A percentile compares a stretch with the other conserved stretches of the same genome.
These are phyloP conservation scores for Gandaritis pyraliata DNA, from an alignment of 2,888 invertebrate genomes.

Conservation along the genomic window DNA sequence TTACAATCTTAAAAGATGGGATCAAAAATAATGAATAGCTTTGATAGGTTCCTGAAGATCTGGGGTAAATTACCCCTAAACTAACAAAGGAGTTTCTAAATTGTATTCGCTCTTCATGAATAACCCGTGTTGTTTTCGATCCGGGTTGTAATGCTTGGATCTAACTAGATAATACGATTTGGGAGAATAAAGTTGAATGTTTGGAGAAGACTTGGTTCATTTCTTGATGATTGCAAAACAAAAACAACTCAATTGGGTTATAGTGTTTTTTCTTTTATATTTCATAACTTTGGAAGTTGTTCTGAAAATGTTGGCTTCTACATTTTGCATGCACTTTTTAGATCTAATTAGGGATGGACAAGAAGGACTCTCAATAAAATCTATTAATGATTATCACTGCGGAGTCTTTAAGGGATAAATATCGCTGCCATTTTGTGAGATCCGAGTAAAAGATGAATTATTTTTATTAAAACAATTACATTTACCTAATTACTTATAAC, in stretches of 20 bases:
- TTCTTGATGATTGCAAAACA: slow-evolving; percentile 16
- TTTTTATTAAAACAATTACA: too few relatives aligned
- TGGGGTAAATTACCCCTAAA: slow-evolving; percentile 14
- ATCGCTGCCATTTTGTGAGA: too few relatives aligned
- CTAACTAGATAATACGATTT: slow-evolving; percentile 62
- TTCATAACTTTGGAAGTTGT: too few relatives aligned
- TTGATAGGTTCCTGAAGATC: slow-evolving; percentile 1
- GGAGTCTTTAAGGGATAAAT: too few relatives aligned
- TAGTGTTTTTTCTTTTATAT: too few relatives aligned
- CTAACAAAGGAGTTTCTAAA: slow-evolving; percentile 43
- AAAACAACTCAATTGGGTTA: not conserved
- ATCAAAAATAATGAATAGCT: slow-evolving; percentile 5
- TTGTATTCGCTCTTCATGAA: slow-evolving; percentile 47
- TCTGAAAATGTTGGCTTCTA: too few relatives aligned
- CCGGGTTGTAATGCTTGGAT: slow-evolving; percentile 51
- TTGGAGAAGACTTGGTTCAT: slow-evolving; percentile 37
- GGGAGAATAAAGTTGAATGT: slow-evolving; percentile 32
- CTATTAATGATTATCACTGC: too few relatives aligned
- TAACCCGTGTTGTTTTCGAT: slow-evolving; percentile 46
- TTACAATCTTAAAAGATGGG: not conserved
- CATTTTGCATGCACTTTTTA: too few relatives aligned
- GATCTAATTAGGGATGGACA: too few relatives aligned
- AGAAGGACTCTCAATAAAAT: too few relatives aligned
- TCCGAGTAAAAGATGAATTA: too few relatives aligned
- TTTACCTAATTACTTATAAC: too few relatives aligned